phyloP scores from a whole-genome alignment of 2,113 vertebrate genomes.

The Pholis gunnellus region DNA sequence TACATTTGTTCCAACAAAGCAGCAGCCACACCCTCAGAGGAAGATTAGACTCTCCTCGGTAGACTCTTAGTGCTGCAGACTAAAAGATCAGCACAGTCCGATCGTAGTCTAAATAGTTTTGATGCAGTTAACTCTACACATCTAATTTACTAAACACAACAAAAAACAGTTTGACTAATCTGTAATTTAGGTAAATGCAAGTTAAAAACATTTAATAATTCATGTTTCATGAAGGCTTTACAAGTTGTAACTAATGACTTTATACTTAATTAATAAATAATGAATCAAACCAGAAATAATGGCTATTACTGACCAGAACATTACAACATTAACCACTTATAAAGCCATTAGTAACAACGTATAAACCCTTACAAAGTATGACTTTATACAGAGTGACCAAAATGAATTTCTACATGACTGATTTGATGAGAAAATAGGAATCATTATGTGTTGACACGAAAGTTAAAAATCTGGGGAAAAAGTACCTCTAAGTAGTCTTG shows the following conservation, averaged over 20 bases:
- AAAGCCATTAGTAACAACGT: neutral
- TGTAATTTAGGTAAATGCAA: neutral
- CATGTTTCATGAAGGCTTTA: neutral
- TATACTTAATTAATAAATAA: neutral
- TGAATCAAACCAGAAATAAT: neutral
- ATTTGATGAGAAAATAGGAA: constrained; percentile 11
- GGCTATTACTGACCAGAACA: neutral
- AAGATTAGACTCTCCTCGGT: neutral
- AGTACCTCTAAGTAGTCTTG: constrained; percentile 88
- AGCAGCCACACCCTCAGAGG: neutral
- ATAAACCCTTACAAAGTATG: neutral
- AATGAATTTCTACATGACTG: neutral
- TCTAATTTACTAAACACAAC: neutral
- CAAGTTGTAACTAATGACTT: constrained; percentile 1
- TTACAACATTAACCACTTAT: neutral
- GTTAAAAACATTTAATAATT: neutral
- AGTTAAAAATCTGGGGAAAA: constrained; percentile 58
- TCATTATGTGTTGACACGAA: constrained; percentile 48
- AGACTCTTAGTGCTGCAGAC: no score
- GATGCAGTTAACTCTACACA: neutral
- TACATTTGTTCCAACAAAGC: neutral
- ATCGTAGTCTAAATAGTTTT: neutral
- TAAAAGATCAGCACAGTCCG: neutral
- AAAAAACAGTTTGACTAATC: neutral
- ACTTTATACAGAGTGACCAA: neutral